Base-by-base conservation (phyloP, 2,888 invertebrate species). In the Thelaira solivaga region DNA sequence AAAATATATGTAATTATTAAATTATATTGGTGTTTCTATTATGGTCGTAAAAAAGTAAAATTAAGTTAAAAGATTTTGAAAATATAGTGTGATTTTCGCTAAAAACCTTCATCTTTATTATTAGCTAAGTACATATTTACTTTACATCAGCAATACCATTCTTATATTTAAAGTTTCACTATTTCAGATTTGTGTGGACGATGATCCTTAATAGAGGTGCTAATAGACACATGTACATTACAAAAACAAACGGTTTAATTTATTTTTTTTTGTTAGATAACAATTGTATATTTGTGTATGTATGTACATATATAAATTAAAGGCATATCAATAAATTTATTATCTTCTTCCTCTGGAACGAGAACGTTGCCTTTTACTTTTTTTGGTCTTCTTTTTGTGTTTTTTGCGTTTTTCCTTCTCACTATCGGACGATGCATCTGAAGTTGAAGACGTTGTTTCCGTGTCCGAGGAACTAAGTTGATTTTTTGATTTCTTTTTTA, bases 381-480 rank as follows among this genome's bases (percentile, higher is more conserved):
- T 88, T 69, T 89, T 89, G 1, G 87, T 86, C 78, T 88, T 89
- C 80, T 87, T 89, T 75, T 88, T 88, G 55, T 86, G 84, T 8
- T 83, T 84, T 24, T 83, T 85, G 49, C 74, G 79, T 61, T 72
- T 83, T 10, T 83, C 82, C 6, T 85, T 84, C 0, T 84, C 83
- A 2, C 83, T 77, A 57, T 4, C 79, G 41, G 20, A 82, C 62
- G 8, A 29, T 10, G 73, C 67, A 16, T 62, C 41, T 1, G 41
- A n/a, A 36, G 49, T 8, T n/a, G 68, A 62, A 1, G 55, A 31
- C 5, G 43, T 36, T 24, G 18, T 39, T 36, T 57, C 75, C 1
- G 29, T 13, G 22, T 78, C 69, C 2, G 65, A 71, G 11, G 36
- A 39, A 24, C 82, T 80, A 13, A 4, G 24, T 34, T 74, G 77